These are phyloP conservation scores for Centroberyx gerrardi DNA, from an alignment of 2,797 vertebrate genomes.

Conservation along the genomic window DNA sequence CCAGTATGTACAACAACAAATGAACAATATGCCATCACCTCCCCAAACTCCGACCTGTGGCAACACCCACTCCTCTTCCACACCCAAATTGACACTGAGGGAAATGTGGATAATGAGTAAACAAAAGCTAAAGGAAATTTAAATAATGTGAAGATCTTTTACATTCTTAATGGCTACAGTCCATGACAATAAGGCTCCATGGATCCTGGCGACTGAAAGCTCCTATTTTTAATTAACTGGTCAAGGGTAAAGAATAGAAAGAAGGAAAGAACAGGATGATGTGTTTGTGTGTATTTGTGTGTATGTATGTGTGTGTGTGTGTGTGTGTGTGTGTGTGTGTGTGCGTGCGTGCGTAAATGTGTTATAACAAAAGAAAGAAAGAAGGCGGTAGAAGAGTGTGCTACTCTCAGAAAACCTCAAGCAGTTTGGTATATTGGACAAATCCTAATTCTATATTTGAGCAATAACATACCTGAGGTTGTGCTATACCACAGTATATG, in stretches of 20 bases:
- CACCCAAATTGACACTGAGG: not conserved
- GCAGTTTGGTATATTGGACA: too few relatives aligned
- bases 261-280: not conserved
- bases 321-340: too few relatives aligned
- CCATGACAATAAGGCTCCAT: not conserved
- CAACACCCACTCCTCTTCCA: too few relatives aligned
- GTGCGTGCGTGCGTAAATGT: not conserved
- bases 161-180: conserved; percentile 3
- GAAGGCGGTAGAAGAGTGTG: too few relatives aligned
- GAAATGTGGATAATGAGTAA: not conserved
- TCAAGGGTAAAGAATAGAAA: conserved; percentile 1
- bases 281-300: not conserved
- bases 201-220: not conserved
- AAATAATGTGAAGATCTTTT: conserved; percentile 43
- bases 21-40: too few relatives aligned
- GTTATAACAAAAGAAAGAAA: not conserved
- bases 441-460: too few relatives aligned
- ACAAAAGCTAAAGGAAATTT: conserved; percentile 21
- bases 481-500: too few relatives aligned
- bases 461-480: too few relatives aligned
- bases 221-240: conserved; percentile 31
- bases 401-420: too few relatives aligned
- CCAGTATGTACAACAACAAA: too few relatives aligned
- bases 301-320: too few relatives aligned
- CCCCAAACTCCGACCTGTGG: too few relatives aligned